phyloP scores from a whole-genome alignment of 2,888 invertebrate genomes.

The Drosophila infuscata region DNA sequence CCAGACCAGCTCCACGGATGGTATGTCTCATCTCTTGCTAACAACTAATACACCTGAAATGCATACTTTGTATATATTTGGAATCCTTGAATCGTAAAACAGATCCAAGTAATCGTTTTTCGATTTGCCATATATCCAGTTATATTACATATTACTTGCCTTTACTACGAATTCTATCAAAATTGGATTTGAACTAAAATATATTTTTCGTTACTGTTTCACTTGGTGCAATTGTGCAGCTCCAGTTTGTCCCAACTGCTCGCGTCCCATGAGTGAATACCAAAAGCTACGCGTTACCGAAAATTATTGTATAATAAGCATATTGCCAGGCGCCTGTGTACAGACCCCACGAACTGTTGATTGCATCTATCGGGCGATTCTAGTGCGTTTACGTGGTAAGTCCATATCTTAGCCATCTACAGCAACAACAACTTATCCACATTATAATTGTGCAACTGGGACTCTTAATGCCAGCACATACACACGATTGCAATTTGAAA shows the following conservation, averaged over 20 bases:
- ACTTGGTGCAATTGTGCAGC: conserved; percentile 55
- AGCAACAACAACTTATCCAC: neutral
- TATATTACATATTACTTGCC: neutral
- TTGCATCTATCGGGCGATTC: conserved; percentile 68
- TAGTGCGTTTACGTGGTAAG: conserved; percentile 73
- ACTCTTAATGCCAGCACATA: conserved; percentile 60
- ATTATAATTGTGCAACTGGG: neutral
- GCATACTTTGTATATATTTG: neutral
- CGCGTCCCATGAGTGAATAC: conserved; percentile 80
- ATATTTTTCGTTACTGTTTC: neutral
- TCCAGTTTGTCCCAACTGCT: conserved; percentile 78
- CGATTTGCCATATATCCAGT: neutral
- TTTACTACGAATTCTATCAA: neutral
- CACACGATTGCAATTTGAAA: conserved; percentile 75
- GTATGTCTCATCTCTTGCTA: conserved; percentile 47
- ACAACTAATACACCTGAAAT: neutral
- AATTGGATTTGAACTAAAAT: conserved; percentile 2
- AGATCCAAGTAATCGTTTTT: conserved; percentile 5
- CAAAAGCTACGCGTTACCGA: conserved; percentile 78
- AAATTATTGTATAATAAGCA: conserved; percentile 69
- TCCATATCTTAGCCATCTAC: neutral
- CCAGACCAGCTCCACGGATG: conserved; percentile 69
- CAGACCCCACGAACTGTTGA: conserved; percentile 69
- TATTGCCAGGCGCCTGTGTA: conserved; percentile 72
- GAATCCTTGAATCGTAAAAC: neutral